A percentile compares a stretch with the other conserved stretches of the same genome.
phyloP scores from a whole-genome alignment of 1,140 invertebrate genomes.

The Calliopsis andreniformis region DNA sequence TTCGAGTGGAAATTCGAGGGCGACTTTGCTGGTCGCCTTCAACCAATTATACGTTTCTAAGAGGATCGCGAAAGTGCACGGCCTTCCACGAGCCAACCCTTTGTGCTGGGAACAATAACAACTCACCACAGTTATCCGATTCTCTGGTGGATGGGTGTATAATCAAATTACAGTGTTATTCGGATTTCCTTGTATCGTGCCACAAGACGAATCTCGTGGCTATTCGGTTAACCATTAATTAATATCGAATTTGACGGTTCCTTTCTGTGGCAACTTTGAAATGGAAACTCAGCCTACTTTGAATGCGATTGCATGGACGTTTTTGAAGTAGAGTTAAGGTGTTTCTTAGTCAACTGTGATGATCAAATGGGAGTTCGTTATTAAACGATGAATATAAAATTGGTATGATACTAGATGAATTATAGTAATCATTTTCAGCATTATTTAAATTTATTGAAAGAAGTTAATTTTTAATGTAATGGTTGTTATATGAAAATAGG shows the following conservation, averaged over 20 bases:
- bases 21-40: slow-evolving; percentile 62
- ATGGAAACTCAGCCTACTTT: neutral
- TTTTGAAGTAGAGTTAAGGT: neutral
- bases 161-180: slow-evolving; percentile 73
- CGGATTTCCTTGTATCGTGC: slow-evolving; percentile 36
- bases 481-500: too few relatives aligned
- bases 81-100: slow-evolving; percentile 60
- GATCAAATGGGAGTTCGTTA: too few relatives aligned
- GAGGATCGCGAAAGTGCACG: slow-evolving; percentile 50
- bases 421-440: too few relatives aligned
- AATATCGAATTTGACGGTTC: slow-evolving; percentile 69
- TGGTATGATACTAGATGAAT: too few relatives aligned
- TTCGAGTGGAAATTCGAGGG: slow-evolving; percentile 68
- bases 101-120: slow-evolving; percentile 62
- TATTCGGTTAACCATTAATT: slow-evolving; percentile 70
- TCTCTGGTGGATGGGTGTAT: slow-evolving; percentile 63
- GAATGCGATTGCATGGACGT: neutral
- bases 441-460: too few relatives aligned
- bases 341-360: too few relatives aligned
- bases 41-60: slow-evolving; percentile 69
- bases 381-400: too few relatives aligned
- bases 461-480: too few relatives aligned
- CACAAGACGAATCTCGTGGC: slow-evolving; percentile 39
- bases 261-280: slow-evolving; percentile 6
- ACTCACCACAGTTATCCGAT: slow-evolving; percentile 72